A percentile compares a stretch with the other conserved stretches of the same genome.
Evolutionary conservation across 2,797 vertebrate genomes (phyloP).

Genomic region (Gobio occitaniae): DNA sequence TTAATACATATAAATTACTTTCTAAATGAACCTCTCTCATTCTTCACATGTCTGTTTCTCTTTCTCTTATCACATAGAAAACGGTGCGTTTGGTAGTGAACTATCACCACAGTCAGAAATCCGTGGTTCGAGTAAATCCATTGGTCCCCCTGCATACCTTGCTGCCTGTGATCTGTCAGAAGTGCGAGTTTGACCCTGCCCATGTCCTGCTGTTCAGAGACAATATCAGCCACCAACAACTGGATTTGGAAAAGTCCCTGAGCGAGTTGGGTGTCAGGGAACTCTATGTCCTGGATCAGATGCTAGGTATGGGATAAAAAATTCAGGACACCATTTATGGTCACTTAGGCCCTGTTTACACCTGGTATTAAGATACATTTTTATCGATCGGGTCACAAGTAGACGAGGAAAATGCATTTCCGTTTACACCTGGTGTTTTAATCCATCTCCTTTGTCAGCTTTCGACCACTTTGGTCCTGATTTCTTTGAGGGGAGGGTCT

Average conservation of each 20-base stretch:
- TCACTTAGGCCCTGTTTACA: background rate
- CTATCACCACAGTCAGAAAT: conserved; percentile 91
- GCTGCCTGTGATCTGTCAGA: conserved; percentile 90
- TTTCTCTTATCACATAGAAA: conserved; percentile 78
- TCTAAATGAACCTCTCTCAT: background rate
- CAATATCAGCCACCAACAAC: conserved; percentile 81
- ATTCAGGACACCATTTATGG: background rate
- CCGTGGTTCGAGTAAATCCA: conserved; percentile 92
- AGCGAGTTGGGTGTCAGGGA: conserved; percentile 90
- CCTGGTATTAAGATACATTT: background rate
- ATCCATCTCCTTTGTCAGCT: background rate
- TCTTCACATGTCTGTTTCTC: background rate
- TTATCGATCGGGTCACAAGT: background rate
- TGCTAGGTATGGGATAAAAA: conserved; percentile 79
- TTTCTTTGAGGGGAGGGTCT: background rate
- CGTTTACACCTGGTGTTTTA: background rate
- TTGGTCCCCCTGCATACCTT: conserved; percentile 84
- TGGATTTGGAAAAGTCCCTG: conserved; percentile 89
- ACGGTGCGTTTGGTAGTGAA: conserved; percentile 94
- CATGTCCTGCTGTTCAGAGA: conserved; percentile 88
- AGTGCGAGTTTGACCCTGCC: conserved; percentile 91
- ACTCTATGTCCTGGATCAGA: conserved; percentile 90
- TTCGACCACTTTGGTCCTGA: background rate
- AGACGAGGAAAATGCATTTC: background rate
- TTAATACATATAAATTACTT: background rate